Conservation (phyloP, 2,113 vertebrate species). For the Ciconia maguari region DNA sequence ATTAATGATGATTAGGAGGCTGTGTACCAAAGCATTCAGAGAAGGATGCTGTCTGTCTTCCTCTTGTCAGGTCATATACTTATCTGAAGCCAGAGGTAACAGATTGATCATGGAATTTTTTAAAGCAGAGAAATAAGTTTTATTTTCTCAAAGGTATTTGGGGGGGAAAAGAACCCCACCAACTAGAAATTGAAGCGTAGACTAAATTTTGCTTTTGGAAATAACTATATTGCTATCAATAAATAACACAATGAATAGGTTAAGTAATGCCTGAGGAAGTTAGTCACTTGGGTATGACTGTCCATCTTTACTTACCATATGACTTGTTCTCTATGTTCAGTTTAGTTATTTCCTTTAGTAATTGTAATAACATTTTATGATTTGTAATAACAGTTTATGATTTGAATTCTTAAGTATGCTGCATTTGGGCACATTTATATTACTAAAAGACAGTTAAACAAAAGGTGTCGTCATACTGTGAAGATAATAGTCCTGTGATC, state of each 20-base stretch:
- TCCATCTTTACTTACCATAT: background rate
- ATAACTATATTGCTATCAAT: background rate
- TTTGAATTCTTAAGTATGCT: background rate
- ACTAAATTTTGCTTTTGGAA: background rate
- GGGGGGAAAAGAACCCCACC: background rate
- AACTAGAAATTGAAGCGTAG: background rate
- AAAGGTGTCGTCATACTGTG: background rate
- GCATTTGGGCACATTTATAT: background rate
- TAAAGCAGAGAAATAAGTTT: background rate
- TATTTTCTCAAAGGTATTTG: background rate
- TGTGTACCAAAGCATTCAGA: background rate
- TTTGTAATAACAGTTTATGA: background rate
- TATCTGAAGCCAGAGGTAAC: background rate
- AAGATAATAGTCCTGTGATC: background rate
- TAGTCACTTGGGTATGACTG: background rate
- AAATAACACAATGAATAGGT: background rate
- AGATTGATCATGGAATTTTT: background rate
- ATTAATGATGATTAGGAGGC: background rate
- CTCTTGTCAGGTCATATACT: background rate
- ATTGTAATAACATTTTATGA: background rate
- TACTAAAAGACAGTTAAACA: background rate
- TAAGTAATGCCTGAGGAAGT: background rate
- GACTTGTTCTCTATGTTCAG: background rate
- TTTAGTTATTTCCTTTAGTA: background rate
- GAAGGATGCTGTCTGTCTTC: background rate